phyloP scores from a whole-genome alignment of 92 coral and sea anemone species.

The Epizoanthus scotinus region DNA sequence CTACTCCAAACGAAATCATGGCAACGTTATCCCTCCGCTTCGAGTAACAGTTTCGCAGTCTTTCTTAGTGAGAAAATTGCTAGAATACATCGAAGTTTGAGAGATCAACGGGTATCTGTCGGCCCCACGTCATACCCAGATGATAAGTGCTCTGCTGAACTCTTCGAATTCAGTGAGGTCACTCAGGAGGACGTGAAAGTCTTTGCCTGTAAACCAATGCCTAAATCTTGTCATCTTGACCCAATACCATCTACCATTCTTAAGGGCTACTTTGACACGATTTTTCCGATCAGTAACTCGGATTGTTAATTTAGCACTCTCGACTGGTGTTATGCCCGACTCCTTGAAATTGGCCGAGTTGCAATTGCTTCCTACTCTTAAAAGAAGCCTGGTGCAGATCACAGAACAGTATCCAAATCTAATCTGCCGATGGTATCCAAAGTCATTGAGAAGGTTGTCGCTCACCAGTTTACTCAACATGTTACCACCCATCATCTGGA shows the following conservation, averaged over 20 bases:
- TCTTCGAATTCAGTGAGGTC: conserved; percentile 17
- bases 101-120: background rate
- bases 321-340: conserved; percentile 38
- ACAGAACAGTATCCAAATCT: background rate
- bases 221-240: conserved; percentile 43
- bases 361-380: conserved; percentile 12
- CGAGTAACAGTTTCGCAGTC: too few relatives aligned
- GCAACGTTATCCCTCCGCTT: too few relatives aligned
- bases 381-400: conserved; percentile 21
- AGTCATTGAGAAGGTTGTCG: conserved; percentile 18
- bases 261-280: conserved; percentile 22
- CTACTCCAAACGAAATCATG: background rate
- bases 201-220: conserved; percentile 27
- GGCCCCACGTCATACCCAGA: background rate
- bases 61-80: conserved; percentile 2
- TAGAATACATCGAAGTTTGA: conserved; percentile 10
- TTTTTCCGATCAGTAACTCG: conserved; percentile 37
- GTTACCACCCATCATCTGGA: background rate
- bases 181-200: conserved; percentile 22
- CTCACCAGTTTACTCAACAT: conserved; percentile 2
- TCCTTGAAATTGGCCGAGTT: conserved; percentile 30
- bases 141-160: background rate
- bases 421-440: conserved; percentile 21
- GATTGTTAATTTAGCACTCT: conserved; percentile 33
- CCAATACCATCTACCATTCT: conserved; percentile 33